Evolutionary conservation across 1,140 invertebrate genomes (phyloP), one percentile per base, ranked within the genome.

Genomic region (Calliphora vicina): DNA sequence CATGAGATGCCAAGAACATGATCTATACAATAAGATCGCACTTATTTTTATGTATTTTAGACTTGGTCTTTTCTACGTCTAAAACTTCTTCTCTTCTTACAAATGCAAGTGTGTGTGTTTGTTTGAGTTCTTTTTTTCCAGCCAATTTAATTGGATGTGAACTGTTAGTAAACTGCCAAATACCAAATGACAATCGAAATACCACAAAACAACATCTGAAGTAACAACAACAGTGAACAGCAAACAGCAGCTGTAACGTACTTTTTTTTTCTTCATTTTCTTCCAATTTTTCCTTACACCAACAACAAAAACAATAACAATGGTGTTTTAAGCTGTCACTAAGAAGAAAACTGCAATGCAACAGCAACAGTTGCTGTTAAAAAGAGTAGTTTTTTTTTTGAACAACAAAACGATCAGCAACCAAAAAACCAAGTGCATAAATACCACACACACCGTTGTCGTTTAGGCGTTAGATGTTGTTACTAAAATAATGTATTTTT

Each of bases 91-190:
- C n/a, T n/a, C n/a, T n/a, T n/a, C n/a, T n/a, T n/a, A n/a, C n/a
- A n/a, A n/a, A n/a, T n/a, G n/a, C n/a, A n/a, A 35, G 29, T 35
- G 8, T 4, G 29, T 35, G 29, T 35, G 29, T 35, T 2, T 35
- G 29, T 35, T 35, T 35, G 61, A n/a, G 20, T 67, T 20, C 23
- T 67, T 20, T 23, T 20, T 67, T 67, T 67, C n/a, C n/a, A 76
- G 29, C 73, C 73, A 76, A 76, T 76, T 76, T 76, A 76, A 76
- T 76, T 76, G 73, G 73, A 76, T 76, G 73, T 76, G 73, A 76
- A 76, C 73, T 76, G 73, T 76, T 76, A 76, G 73, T 76, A 76
- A 76, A 76, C 73, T 76, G 73, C 73, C 73, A 76, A 76, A 76
- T 76, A 76, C 73, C 73, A 76, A 76, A 76, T 76, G 73, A 76